Conservation (phyloP, 2,888 invertebrate genomes). For the Halocaridina rubra region DNA sequence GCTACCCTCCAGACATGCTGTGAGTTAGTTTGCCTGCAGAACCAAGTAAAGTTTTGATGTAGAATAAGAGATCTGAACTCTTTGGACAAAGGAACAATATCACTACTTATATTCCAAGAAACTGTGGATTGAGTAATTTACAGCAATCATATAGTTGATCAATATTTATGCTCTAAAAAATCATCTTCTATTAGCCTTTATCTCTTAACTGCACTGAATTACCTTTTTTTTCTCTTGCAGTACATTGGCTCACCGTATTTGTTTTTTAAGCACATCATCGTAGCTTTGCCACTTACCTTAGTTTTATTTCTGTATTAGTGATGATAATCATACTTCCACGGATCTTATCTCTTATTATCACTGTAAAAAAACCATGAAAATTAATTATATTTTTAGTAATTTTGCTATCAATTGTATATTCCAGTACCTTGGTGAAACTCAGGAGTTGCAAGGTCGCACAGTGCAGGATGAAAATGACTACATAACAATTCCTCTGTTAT, state of each 20-base stretch:
- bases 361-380: neutral
- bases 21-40: no score
- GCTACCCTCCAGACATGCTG: neutral
- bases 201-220: no score
- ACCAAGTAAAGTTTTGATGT: no score
- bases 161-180: no score
- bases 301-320: neutral
- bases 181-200: no score
- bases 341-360: neutral
- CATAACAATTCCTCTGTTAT: conserved; percentile 71
- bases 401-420: neutral
- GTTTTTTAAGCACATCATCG: neutral
- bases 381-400: neutral
- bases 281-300: neutral
- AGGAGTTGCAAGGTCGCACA: conserved; percentile 77
- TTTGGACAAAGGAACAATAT: no score
- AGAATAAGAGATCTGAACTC: no score
- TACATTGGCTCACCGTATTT: neutral
- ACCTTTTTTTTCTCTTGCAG: no score
- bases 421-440: conserved; percentile 74
- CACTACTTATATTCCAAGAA: no score
- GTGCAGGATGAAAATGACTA: conserved; percentile 73
- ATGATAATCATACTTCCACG: neutral
- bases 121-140: no score
- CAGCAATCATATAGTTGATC: no score